Percentiles rank a stretch among this genome's conserved stretches.
Conservation (phyloP, 2,888 invertebrate species). For the Plagiodera versicolora region DNA sequence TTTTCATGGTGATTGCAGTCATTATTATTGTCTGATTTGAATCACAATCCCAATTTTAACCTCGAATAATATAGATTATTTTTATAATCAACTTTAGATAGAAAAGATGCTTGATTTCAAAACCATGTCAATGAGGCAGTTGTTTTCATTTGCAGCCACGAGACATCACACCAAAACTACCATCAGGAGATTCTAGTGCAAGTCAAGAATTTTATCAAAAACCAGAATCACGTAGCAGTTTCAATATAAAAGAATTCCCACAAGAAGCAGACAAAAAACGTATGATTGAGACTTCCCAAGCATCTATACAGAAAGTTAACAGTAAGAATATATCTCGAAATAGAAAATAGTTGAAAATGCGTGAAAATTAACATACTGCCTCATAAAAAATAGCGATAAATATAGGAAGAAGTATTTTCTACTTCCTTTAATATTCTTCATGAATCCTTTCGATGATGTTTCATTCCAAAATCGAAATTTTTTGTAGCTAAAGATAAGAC, state of each 20-base stretch:
- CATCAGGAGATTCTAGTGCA: background rate
- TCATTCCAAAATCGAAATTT: background rate
- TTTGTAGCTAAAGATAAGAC: conserved; percentile 29
- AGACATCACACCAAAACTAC: conserved; percentile 5
- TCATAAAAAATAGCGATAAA: no score
- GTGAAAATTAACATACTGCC: no score
- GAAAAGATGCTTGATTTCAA: no score
- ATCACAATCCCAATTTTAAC: no score
- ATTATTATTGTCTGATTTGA: no score
- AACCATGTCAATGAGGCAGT: background rate
- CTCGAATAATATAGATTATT: no score
- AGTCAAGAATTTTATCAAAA: conserved; percentile 21
- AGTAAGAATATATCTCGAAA: background rate
- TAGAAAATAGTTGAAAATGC: no score
- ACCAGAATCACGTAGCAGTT: conserved; percentile 41
- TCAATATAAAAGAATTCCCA: conserved; percentile 43
- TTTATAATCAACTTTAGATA: no score
- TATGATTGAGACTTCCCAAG: conserved; percentile 15
- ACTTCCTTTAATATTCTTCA: no score
- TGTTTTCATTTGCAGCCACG: background rate
- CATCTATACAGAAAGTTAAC: background rate
- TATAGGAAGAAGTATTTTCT: no score
- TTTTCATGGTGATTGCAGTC: background rate
- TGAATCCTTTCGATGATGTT: no score
- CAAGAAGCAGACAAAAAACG: conserved; percentile 40